Evolutionary conservation across 1,140 invertebrate species (phyloP).

Genomic region (Drosophila oshimai): DNA sequence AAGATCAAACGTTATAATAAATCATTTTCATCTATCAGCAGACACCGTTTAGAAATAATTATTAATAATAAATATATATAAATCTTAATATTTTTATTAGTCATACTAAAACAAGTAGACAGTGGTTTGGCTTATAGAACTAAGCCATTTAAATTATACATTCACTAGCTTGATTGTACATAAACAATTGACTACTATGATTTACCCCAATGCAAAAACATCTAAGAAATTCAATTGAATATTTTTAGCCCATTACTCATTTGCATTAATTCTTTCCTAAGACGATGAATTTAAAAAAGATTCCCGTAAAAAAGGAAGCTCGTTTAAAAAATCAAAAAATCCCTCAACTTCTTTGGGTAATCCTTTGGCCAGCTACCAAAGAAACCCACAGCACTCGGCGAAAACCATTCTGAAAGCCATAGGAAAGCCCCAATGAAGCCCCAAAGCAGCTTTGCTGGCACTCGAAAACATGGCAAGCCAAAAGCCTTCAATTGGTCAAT

Average conservation of each 20-base stretch:
- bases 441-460: conserved; percentile 67
- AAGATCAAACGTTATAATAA: no score
- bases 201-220: neutral
- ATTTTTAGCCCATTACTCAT: neutral
- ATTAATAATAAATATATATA: no score
- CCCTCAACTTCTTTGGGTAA: conserved; percentile 7
- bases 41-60: no score
- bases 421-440: conserved; percentile 36
- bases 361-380: conserved; percentile 14
- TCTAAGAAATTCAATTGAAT: neutral
- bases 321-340: neutral
- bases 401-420: conserved; percentile 17
- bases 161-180: no score
- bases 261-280: conserved; percentile 1
- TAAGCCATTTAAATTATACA: no score
- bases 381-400: conserved; percentile 9
- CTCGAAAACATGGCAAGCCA: conserved; percentile 67
- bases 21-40: no score
- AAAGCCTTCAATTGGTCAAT: conserved; percentile 49
- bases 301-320: neutral
- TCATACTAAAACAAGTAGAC: no score
- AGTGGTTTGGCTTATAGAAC: no score
- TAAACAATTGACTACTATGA: no score
- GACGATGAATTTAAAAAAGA: neutral
- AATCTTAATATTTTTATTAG: no score